A percentile compares a stretch with the other conserved stretches of the same genome.
phyloP scores from a whole-genome alignment of 2,113 vertebrate species.

The Chionodraco myersi region DNA sequence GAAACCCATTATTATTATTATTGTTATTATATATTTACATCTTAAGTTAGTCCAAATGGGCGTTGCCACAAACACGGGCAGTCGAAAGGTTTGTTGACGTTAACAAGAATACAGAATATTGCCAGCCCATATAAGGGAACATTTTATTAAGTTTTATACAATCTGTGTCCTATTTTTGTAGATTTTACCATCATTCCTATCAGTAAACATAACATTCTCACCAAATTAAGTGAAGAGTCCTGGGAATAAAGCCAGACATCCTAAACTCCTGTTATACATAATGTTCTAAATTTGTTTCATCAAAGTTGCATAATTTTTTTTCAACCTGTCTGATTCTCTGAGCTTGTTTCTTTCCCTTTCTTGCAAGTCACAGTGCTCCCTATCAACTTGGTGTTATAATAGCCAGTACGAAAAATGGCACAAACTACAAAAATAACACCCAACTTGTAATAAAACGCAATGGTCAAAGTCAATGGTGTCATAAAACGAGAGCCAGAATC shows the following conservation, averaged over 20 bases:
- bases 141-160: too few species aligned
- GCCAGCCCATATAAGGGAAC: too few species aligned
- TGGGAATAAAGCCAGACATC: too few species aligned
- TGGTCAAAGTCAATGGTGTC: neutral
- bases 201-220: neutral
- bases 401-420: neutral
- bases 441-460: neutral
- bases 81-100: neutral
- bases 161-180: neutral
- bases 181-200: neutral
- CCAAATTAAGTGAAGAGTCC: neutral
- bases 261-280: too few species aligned
- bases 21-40: too few species aligned
- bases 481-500: constrained; percentile 8
- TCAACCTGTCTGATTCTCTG: neutral
- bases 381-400: neutral
- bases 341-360: neutral
- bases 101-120: too few species aligned
- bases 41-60: too few species aligned
- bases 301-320: neutral
- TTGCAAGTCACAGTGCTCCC: neutral
- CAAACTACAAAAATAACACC: constrained; percentile 4
- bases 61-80: neutral
- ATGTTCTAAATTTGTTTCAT: neutral
- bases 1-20: too few species aligned